These are phyloP conservation scores for Athalia circularis DNA, from an alignment of 2,888 invertebrate species.

Conservation along the genomic window DNA sequence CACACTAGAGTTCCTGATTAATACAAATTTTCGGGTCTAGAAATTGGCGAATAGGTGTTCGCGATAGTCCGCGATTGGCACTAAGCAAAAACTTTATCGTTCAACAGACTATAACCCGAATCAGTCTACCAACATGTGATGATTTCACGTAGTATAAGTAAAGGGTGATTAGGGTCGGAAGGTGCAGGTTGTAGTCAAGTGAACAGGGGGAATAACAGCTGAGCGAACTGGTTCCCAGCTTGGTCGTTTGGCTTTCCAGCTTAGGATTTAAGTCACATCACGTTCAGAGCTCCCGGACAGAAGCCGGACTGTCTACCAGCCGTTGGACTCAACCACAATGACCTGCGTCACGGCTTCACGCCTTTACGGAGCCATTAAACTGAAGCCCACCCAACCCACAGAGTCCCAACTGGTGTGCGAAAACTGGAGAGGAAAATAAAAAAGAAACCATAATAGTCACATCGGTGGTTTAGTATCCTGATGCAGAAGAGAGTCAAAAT, in stretches of 20 bases:
- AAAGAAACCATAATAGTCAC: not conserved
- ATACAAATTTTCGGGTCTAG: constrained; percentile 5
- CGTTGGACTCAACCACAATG: constrained; percentile 8
- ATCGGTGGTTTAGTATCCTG: not conserved
- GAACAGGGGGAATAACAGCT: not conserved
- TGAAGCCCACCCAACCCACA: not conserved
- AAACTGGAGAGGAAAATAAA: not conserved
- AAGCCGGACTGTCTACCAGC: constrained; percentile 14
- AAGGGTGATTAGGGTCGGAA: too few relatives aligned
- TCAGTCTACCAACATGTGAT: not conserved
- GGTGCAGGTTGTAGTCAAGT: too few relatives aligned
- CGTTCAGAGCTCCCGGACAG: constrained; percentile 8
- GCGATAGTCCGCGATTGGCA: not conserved
- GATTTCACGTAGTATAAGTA: too few relatives aligned
- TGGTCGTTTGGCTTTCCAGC: constrained; percentile 23
- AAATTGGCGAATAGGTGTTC: not conserved
- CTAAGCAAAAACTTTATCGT: not conserved
- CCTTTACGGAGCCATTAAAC: constrained; percentile 16
- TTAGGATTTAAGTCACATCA: constrained; percentile 28
- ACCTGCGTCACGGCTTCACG: constrained; percentile 11
- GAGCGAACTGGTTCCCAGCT: not conserved
- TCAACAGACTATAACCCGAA: not conserved
- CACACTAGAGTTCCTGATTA: constrained; percentile 1
- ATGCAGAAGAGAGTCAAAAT: not conserved
- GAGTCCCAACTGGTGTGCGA: not conserved